phyloP scores from a whole-genome alignment of 2,797 vertebrate genomes.

The Cyprinella venusta region DNA sequence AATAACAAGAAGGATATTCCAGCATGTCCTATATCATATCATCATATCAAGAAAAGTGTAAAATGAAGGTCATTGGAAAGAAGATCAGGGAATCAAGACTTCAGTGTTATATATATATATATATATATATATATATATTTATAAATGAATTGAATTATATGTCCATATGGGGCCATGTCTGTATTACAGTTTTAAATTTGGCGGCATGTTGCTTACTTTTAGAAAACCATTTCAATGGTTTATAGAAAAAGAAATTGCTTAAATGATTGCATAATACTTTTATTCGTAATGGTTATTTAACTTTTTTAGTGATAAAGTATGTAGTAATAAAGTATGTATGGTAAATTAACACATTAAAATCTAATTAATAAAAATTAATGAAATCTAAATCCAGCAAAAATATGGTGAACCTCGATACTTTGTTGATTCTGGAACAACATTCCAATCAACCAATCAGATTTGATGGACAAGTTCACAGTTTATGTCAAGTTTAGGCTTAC shows the following conservation, averaged over 20 bases:
- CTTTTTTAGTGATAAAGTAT: no score
- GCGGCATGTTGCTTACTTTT: no score
- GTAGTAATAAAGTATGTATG: no score
- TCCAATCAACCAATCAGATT: neutral
- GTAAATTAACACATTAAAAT: neutral
- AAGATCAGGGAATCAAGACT: neutral
- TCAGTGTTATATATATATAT: neutral
- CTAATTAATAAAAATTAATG: neutral
- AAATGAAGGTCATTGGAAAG: constrained; percentile 50
- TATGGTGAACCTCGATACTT: no score
- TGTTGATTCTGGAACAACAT: neutral
- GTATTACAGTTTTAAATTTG: no score
- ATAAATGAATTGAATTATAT: no score
- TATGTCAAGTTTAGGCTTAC: neutral
- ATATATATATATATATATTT: no score
- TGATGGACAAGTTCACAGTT: neutral
- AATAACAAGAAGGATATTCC: constrained; percentile 38
- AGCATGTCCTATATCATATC: neutral
- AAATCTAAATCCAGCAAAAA: neutral
- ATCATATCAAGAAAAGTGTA: constrained; percentile 16
- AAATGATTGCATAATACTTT: no score
- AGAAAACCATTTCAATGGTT: no score
- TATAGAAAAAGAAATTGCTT: no score
- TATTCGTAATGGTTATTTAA: no score
- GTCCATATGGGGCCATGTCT: no score